These are phyloP conservation scores for Pseudochromis fuscus DNA, from an alignment of 2,797 vertebrate species.

Conservation along the genomic window DNA sequence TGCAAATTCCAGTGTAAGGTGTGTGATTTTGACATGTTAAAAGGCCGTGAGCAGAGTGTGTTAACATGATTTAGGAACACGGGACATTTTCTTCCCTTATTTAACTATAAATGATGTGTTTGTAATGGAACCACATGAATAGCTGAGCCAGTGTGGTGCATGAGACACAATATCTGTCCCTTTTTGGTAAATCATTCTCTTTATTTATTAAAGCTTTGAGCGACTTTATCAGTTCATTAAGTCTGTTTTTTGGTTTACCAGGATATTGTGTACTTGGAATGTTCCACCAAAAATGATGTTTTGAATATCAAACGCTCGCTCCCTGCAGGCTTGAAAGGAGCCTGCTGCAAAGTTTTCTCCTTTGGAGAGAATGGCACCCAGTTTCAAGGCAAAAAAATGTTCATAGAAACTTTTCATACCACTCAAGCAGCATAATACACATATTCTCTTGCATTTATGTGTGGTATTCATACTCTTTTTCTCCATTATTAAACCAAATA, in stretches of 20 bases:
- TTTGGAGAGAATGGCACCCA: conserved; percentile 36
- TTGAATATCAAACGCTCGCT: conserved; percentile 33
- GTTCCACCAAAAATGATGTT: conserved; percentile 4
- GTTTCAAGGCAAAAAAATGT: conserved; percentile 23
- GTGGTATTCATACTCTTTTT: neutral
- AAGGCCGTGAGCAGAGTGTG: conserved; percentile 33
- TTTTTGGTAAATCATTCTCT: conserved; percentile 5
- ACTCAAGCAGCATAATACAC: conserved; percentile 1
- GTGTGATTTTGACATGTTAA: conserved; percentile 20
- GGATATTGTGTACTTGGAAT: neutral
- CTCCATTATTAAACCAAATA: neutral
- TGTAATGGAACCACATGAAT: conserved; percentile 25
- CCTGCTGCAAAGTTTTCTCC: conserved; percentile 22
- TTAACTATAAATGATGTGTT: conserved; percentile 1
- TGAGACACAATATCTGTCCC: conserved; percentile 23
- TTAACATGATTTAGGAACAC: conserved; percentile 25
- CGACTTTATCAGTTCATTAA: neutral
- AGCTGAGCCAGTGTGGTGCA: conserved; percentile 5
- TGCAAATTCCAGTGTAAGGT: conserved; percentile 37
- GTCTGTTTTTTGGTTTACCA: conserved; percentile 6
- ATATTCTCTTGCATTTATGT: neutral
- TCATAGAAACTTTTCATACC: conserved; percentile 8
- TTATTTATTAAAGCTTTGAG: conserved; percentile 22
- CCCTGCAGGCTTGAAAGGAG: conserved; percentile 26
- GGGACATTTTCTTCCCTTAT: conserved; percentile 30